Evolutionary conservation across 1,140 invertebrate genomes (phyloP), one percentile per base, ranked within the genome.

Genomic region (Drosophila cardini): DNA sequence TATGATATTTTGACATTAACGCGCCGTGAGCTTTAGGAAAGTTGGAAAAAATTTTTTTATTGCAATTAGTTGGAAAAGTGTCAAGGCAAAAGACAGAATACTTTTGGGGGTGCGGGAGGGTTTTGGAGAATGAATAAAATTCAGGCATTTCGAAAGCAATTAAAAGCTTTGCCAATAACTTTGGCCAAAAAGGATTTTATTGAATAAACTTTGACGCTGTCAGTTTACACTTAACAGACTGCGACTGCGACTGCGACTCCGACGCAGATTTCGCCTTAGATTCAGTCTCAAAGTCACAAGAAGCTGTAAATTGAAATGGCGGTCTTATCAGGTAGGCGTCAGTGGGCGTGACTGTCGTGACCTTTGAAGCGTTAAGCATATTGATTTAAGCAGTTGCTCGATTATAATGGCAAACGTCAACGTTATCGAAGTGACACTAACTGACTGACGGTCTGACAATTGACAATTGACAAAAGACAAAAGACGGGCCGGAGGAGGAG

Each of bases 121-220:
- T 11, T 10, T 11, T 10, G 2, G 13, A 8, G 48, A 4, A 7
- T 16, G 21, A 26, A 21, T 21, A 69, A 46, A 18, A 18, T 45
- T 16, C 7, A 8, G 45, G 21, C 16, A 63, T 58, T 75, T 72
- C 50, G 62, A 62, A 76, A 72, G 74, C 74, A 76, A 76, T 76
- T 76, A 76, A 76, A 72, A 72, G 74, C 61, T 72, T 76, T 76
- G 73, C 65, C 73, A 72, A 72, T 72, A 72, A 64, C 73, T 71
- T 61, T 61, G 62, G 42, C 62, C 10, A 76, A 72, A 62, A 62
- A 70, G 74, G 62, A 26, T 26, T 76, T 76, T 67, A 72, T 67
- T 76, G 69, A 76, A 76, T 76, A 45, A 76, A 61, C 53, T 67
- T 72, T 72, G 60, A 4, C 40, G 57, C 67, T 71, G 67, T 63